Conservation (phyloP, 2,113 vertebrate species). For the Greenwoodochromis staneri region DNA sequence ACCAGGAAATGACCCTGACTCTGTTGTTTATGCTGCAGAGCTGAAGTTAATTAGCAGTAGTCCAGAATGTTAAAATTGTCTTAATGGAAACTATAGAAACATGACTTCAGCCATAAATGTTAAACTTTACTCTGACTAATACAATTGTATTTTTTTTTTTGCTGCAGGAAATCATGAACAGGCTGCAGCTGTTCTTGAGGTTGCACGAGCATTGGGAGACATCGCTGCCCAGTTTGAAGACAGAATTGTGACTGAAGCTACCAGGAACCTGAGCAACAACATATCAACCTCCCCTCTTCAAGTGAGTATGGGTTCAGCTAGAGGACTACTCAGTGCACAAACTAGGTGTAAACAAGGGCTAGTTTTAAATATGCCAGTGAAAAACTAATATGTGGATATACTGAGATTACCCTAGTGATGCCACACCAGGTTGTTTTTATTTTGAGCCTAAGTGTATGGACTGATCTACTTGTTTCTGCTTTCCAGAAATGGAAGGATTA, state of each 20-base stretch:
- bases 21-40: background rate
- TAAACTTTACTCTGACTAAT: background rate
- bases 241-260: constrained; percentile 23
- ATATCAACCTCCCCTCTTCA: background rate
- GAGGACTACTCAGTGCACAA: background rate
- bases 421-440: background rate
- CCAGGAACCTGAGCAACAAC: constrained; percentile 41
- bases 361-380: background rate
- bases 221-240: constrained; percentile 66
- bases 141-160: background rate
- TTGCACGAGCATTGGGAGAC: constrained; percentile 43
- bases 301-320: constrained; percentile 19
- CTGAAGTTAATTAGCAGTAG: background rate
- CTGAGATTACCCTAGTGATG: background rate
- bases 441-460: background rate
- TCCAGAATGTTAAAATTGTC: background rate
- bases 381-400: background rate
- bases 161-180: constrained; percentile 2
- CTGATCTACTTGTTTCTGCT: background rate
- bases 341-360: background rate
- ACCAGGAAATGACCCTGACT: background rate
- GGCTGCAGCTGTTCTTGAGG: background rate
- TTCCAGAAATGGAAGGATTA: constrained; percentile 62
- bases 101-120: background rate
- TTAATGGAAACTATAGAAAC: background rate